Evolutionary conservation across 2,888 invertebrate species (phyloP).

Genomic region (Neoitamus cyanurus): DNA sequence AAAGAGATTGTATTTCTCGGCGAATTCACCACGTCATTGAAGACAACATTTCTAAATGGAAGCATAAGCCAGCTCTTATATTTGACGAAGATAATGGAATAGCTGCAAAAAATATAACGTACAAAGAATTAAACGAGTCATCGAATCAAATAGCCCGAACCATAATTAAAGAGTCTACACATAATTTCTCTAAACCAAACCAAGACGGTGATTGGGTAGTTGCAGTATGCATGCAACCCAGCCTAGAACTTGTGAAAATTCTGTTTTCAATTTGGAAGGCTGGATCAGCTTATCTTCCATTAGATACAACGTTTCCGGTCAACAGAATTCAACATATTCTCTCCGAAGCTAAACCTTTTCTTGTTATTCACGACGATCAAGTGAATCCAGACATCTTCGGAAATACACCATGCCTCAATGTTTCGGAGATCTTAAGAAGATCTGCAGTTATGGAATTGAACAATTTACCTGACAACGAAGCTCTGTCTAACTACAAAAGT

Average conservation of each 20-base stretch:
- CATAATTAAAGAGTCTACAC: constrained; percentile 59
- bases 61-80: constrained; percentile 71
- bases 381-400: constrained; percentile 58
- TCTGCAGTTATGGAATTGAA: constrained; percentile 57
- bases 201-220: constrained; percentile 78
- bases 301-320: constrained; percentile 79
- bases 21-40: constrained; percentile 71
- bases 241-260: constrained; percentile 74
- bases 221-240: constrained; percentile 83
- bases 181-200: constrained; percentile 66
- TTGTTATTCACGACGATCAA: constrained; percentile 72
- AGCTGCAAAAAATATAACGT: constrained; percentile 53
- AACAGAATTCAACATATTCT: constrained; percentile 81
- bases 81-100: constrained; percentile 68
- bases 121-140: constrained; percentile 65
- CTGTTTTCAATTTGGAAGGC: constrained; percentile 82
- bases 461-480: constrained; percentile 62
- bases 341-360: constrained; percentile 76
- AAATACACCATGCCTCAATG: constrained; percentile 57
- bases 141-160: constrained; percentile 68
- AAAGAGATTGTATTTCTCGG: constrained; percentile 68
- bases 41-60: constrained; percentile 67
- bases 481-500: constrained; percentile 61
- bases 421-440: constrained; percentile 60
- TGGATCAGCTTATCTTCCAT: constrained; percentile 86